Evolutionary conservation across 92 coral and sea anemone species (phyloP), one percentile per base, ranked within the genome.

Genomic region (Meandrina meandrites): DNA sequence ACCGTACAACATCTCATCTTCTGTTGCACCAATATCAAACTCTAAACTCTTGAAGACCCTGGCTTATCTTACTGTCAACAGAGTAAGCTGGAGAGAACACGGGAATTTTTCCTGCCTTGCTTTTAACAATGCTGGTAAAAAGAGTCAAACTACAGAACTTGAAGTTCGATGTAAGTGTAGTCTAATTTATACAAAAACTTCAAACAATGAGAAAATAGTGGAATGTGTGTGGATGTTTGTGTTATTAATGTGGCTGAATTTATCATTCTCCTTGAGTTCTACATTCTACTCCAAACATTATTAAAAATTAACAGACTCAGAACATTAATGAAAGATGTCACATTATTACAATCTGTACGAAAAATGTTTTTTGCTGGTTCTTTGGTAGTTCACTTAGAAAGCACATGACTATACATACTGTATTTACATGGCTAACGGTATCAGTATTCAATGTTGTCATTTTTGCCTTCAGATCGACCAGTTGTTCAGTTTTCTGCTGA

Each of bases 401-500:
- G n/a, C n/a, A n/a, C n/a, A n/a, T n/a, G n/a, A 9, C 53, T 7
- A 13, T 48, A 12, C 1, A 48, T 48, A 48, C 6, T 6, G 9
- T 48, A 48, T 4, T 48, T 48, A 9, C n/a, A n/a, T n/a, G n/a
- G n/a, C n/a, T 48, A 48, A 13, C 53, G 1, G 53, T 48, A 48
- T 7, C 0, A 48, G 53, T 48, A 48, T 48, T 45, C 8, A 8
- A 48, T 48, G 53, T 4, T 48, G 14, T 48, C 14, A 4, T 30
- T 76, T 21, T 18, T 79, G 78, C 21, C 75, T 42, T 56, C 88
- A 94, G 98, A 92, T 87, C 92, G 97, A 35, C 98, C 98, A 62
- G 98, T 94, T 79, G 95, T 88, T 27, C 91, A 90, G 79, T 36
- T 8, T 76, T 45, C 79, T 22, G 83, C 67, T 17, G 91, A 92